Base-by-base conservation (phyloP, 2,113 vertebrate genomes). In the Bucco capensis region DNA sequence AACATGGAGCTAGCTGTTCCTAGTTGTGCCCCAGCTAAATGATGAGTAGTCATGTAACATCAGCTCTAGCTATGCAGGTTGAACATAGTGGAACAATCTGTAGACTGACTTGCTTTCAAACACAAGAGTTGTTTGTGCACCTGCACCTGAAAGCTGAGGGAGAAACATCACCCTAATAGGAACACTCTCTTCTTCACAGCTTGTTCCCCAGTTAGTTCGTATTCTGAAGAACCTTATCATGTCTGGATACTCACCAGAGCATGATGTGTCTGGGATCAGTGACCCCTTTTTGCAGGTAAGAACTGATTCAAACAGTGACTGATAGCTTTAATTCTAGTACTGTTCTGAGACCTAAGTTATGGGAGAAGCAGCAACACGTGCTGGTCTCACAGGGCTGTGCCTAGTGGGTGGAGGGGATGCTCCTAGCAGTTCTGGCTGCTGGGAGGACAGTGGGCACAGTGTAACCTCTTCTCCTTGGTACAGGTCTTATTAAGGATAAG, bases 141-240 rank as follows among this genome's bases (percentile, higher is more conserved):
- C 64, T 53, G 33, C 95, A 16, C 37, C 67, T 96, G 40, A 64
- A 19, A 64, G 31, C 38, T 72, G 53, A 12, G 3, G 6, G 21
- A 82, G 50, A 51, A 90, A 31, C 49, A 49, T 6, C 25, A 57
- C 27, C 13, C 90, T 78, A 95, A 89, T 31, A 58, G 56, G 49
- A 95, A 73, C 64, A 92, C 61, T 96, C 35, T 97, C 87, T 90
- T 97, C 93, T 97, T 96, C 97, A 21, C 98, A 99, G 99, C 98
- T 99, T 92, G 99, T 99, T 96, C 99, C 99, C 93, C 99, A 99
- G 66, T 98, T 99, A 98, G 99, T 99, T 97, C 98, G 99, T 97
- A 99, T 99, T 97, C 97, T 99, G 97, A 99, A 99, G 98, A 99
- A 99, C 96, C 98, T 99, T 94, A 99, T 99, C 96, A 99, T 99